Evolutionary conservation across 2,797 vertebrate species (phyloP).

Genomic region (Enteromius argenteus): DNA sequence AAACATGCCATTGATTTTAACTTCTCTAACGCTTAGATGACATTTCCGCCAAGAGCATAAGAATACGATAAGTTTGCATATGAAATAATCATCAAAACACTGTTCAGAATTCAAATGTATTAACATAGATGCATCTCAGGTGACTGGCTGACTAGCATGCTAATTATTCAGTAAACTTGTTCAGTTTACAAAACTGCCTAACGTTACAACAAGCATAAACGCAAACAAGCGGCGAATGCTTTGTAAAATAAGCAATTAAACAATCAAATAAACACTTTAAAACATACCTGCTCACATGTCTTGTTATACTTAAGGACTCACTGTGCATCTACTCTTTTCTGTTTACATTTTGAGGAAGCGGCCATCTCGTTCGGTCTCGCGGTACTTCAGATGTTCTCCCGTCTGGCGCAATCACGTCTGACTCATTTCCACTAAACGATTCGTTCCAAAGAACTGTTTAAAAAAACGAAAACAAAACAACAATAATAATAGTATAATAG

Average conservation of each 20-base stretch:
- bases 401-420: background rate
- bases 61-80: background rate
- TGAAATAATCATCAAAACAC: background rate
- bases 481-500: too few species aligned
- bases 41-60: background rate
- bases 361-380: constrained; percentile 62
- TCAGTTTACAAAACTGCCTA: background rate
- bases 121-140: background rate
- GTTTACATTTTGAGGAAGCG: constrained; percentile 79
- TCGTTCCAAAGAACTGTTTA: background rate
- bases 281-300: constrained; percentile 38
- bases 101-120: background rate
- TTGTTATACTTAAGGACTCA: constrained; percentile 14
- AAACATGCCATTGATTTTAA: background rate
- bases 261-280: background rate
- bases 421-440: background rate
- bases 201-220: background rate
- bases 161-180: background rate
- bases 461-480: background rate
- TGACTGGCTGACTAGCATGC: constrained; percentile 39
- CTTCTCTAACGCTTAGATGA: background rate
- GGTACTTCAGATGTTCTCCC: constrained; percentile 56
- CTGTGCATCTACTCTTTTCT: constrained; percentile 45
- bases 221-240: background rate
- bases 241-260: background rate